Evolutionary conservation across 1,140 invertebrate species (phyloP), one percentile per base, ranked within the genome.

Genomic region (Helicoverpa armigera): DNA sequence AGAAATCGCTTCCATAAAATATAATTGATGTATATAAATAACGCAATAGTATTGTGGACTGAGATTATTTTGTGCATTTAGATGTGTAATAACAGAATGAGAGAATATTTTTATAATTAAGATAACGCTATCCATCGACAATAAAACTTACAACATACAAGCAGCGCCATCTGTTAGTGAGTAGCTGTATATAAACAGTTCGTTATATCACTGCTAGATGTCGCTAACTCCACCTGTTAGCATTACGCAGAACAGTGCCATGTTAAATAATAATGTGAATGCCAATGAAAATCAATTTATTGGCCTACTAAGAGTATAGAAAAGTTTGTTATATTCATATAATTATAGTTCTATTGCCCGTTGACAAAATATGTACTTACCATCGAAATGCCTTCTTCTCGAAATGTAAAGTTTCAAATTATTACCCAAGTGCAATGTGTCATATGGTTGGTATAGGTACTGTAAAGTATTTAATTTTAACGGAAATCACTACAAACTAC

Each of bases 21-120:
- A 69, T 76, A 81, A 50, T 89, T 84, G 82, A 87, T 92, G 89
- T 92, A 90, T 87, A 90, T 92, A 90, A 79, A 89, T 87, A 90
- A 90, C 85, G 86, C 85, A 89, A 89, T 91, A 90, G 86, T 91
- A 91, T 92, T 94, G 89, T 89, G 89, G 88, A 93, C 89, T 92
- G 92, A 94, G 92, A 94, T 94, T 94, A 94, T 92, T 90, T 90
- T 92, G 85, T 91, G 91, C 91, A 92, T 93, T 94, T 94, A 92
- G 83, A 87, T 88, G 83, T 92, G 83, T 86, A 83, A 84, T 84
- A 80, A 77, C 76, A 87, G 81, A 83, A 82, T 58, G 60, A 81
- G 53, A 81, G 76, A 82, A 80, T 85, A 80, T 84, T 82, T 82
- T 83, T 78, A 80, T 81, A 67, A 69, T 43, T 81, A 70, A 65